Base-by-base conservation (phyloP, 2,888 invertebrate genomes). In the Diplazon laetatorius region DNA sequence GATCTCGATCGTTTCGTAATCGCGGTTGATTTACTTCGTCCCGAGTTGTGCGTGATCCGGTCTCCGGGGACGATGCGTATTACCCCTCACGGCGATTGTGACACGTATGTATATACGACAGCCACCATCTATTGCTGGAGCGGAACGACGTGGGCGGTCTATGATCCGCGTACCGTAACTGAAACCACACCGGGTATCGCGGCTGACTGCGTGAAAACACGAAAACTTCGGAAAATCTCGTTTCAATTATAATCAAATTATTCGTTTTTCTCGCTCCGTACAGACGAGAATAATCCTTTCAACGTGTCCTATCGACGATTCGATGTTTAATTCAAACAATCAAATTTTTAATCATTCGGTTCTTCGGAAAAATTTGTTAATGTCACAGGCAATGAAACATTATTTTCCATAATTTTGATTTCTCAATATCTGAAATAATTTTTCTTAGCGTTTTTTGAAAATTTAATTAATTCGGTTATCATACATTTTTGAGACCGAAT, bases 161-260 rank as follows among this genome's bases (percentile, higher is more conserved):
- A 69, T 80, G 77, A 82, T 81, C 80, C 66, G 84, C 75, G 80
- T 81, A 80, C 85, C 82, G 82, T 82, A 78, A 82, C 82, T 82
- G 84, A 74, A 78, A 75, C 79, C 85, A 81, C 83, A 84, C 82
- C 68, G 48, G 81, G 75, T 55, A 82, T 50, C 76, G n/a, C n/a
- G 84, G 85, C 70, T 52, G 80, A 84, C 81, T 73, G 82, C 87
- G 81, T 87, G n/a, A 85, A 87, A 88, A 87, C 84, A 78, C 82
- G 80, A 82, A 82, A 70, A n/a, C n/a, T 59, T 74, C 82, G 83
- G n/a, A n/a, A 82, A 87, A 88, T 83, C 60, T 66, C 82, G 86
- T 86, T 87, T 87, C 88, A 88, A 88, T 88, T 88, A 87, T 86
- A 83, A 82, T 44, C 20, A 16, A 2, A 12, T n/a, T 18, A 18